Evolutionary conservation across 1,140 invertebrate species (phyloP), one percentile per base, ranked within the genome.

Genomic region (Drosophila grimshawi): DNA sequence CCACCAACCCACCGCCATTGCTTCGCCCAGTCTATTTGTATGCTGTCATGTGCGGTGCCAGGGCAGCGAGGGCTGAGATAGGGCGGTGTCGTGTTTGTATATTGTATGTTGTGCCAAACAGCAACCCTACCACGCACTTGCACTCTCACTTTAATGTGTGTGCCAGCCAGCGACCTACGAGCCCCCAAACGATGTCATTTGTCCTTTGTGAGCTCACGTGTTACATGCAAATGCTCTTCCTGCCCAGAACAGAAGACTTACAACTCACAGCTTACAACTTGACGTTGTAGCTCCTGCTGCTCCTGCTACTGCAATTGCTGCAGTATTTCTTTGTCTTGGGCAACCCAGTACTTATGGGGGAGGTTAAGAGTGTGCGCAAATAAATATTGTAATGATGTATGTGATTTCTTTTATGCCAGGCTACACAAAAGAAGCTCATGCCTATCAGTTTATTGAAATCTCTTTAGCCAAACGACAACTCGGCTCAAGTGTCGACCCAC

Each of bases 371-470:
- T 77, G 80, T 63, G 80, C 68, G 39, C 73, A 76, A 76, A 76
- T 82, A 86, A 88, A 86, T 85, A 89, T 88, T 88, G 83, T 88
- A 88, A 88, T 88, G 83, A 88, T 89, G 83, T 89, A 80, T 88
- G 80, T 80, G 85, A 88, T 83, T 83, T 67, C 73, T 70, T 83
- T 88, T 89, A 71, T 80, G 51, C 57, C 53, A 33, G 30, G 19
- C 11, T 60, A 69, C 19, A 73, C 66, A 74, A 74, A 74, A 69
- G 65, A 68, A 43, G 57, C 43, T 35, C 27, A 56, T 76, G 65
- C 63, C 60, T 78, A 88, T 80, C 83, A 69, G 72, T 88, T 88
- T 80, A 86, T 86, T 86, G 76, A 86, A 86, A 86, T 86, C 83
- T 72, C 80, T 81, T 81, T 79, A 78, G 76, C 53, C 19, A 29